Evolutionary conservation across 2,113 vertebrate genomes (phyloP).

Genomic region (Acanthisitta chloris): DNA sequence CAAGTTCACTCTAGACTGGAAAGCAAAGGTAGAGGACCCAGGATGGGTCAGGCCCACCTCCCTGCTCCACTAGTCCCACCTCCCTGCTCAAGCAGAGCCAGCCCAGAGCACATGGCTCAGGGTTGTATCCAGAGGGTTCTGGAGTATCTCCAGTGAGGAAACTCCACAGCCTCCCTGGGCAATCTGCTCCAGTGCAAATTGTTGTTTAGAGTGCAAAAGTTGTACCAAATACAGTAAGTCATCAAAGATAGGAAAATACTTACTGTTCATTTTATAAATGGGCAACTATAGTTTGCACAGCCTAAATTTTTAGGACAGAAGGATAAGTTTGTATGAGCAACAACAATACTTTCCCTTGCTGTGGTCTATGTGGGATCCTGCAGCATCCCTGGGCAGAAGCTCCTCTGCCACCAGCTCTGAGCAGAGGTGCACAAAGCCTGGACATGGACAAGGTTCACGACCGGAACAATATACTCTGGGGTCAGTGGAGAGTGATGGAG

Average conservation of each 20-base stretch:
- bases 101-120: too few relatives aligned
- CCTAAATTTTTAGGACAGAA: background rate
- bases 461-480: too few relatives aligned
- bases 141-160: too few relatives aligned
- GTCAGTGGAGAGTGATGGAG: rapidly evolving
- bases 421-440: background rate
- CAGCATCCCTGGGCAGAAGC: background rate
- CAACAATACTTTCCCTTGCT: background rate
- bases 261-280: background rate
- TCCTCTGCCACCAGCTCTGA: background rate
- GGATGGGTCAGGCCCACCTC: too few relatives aligned
- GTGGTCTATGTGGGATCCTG: background rate
- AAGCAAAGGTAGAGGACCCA: background rate
- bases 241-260: rapidly evolving
- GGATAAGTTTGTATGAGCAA: background rate
- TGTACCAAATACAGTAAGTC: too few relatives aligned
- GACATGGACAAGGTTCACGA: too few relatives aligned
- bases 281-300: rapidly evolving
- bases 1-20: background rate
- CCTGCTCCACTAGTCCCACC: too few relatives aligned
- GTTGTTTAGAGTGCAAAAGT: too few relatives aligned
- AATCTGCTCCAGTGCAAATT: too few relatives aligned
- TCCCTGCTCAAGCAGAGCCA: too few relatives aligned
- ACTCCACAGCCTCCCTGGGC: too few relatives aligned
- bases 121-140: too few relatives aligned